phyloP scores from a whole-genome alignment of 2,113 vertebrate species.

The Ailurus styani region DNA sequence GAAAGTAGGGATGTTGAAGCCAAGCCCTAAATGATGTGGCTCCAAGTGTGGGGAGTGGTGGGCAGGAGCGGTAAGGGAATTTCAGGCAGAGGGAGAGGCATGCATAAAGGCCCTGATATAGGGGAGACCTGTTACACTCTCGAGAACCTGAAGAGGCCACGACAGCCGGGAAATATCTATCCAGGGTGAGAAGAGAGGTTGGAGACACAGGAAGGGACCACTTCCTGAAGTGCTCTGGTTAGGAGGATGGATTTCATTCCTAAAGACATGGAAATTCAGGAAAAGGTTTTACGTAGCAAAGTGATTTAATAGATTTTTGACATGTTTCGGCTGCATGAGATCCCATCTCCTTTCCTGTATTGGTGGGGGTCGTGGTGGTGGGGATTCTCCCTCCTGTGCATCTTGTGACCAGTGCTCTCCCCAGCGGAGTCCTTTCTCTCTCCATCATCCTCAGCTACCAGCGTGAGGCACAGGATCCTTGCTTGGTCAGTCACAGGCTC shows the following conservation, averaged over 20 bases:
- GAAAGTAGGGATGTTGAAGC: not conserved
- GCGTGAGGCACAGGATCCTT: fast-evolving
- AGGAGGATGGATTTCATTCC: not conserved
- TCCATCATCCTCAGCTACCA: not conserved
- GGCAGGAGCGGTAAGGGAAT: not conserved
- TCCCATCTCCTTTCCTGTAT: not conserved
- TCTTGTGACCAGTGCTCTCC: not conserved
- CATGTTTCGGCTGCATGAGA: not conserved
- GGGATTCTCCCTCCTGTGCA: not conserved
- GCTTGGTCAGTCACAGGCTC: too few species aligned
- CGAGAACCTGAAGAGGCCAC: not conserved
- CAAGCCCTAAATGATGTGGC: not conserved
- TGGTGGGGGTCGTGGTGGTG: not conserved
- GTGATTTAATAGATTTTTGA: not conserved
- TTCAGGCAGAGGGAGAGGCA: not conserved
- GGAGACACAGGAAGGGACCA: not conserved
- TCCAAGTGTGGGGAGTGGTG: too few species aligned
- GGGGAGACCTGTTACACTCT: not conserved
- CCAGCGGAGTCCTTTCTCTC: not conserved
- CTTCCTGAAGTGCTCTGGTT: not conserved
- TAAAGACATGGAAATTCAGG: not conserved
- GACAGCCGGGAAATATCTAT: too few species aligned
- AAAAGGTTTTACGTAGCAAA: not conserved
- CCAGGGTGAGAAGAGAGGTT: not conserved
- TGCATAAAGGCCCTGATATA: fast-evolving